Conservation (phyloP, 2,888 invertebrate species). For the Netelia fuscicornis region DNA sequence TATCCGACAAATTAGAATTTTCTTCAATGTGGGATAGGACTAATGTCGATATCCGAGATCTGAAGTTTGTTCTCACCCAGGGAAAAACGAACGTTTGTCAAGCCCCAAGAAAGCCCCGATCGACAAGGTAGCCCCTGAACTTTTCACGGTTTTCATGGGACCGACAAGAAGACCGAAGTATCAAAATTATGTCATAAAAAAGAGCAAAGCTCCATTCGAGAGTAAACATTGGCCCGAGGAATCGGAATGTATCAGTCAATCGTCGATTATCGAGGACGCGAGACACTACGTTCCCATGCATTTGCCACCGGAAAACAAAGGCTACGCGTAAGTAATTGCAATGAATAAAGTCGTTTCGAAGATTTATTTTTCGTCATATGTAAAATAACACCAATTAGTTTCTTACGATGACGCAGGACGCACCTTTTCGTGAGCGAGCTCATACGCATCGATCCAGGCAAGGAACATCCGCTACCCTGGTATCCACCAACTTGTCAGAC, state of each 20-base stretch:
- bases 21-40: conserved; percentile 6
- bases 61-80: conserved; percentile 44
- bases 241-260: conserved; percentile 73
- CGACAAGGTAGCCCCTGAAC: conserved; percentile 66
- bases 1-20: conserved; percentile 11
- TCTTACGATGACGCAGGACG: conserved; percentile 67
- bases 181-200: conserved; percentile 74
- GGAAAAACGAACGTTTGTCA: conserved; percentile 62
- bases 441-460: conserved; percentile 87
- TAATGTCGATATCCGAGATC: neutral
- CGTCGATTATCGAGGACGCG: conserved; percentile 68
- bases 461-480: conserved; percentile 91
- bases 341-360: neutral
- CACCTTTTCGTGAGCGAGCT: conserved; percentile 84
- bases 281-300: conserved; percentile 88
- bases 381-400: neutral
- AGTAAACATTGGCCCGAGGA: conserved; percentile 75
- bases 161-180: conserved; percentile 76
- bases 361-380: neutral
- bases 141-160: conserved; percentile 74
- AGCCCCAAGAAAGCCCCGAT: conserved; percentile 20
- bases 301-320: conserved; percentile 92
- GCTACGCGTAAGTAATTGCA: conserved; percentile 87
- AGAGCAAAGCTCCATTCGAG: conserved; percentile 72
- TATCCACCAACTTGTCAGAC: conserved; percentile 89